Evolutionary conservation across 2,113 vertebrate species (phyloP).

Genomic region (Cyprinodon variegatus): DNA sequence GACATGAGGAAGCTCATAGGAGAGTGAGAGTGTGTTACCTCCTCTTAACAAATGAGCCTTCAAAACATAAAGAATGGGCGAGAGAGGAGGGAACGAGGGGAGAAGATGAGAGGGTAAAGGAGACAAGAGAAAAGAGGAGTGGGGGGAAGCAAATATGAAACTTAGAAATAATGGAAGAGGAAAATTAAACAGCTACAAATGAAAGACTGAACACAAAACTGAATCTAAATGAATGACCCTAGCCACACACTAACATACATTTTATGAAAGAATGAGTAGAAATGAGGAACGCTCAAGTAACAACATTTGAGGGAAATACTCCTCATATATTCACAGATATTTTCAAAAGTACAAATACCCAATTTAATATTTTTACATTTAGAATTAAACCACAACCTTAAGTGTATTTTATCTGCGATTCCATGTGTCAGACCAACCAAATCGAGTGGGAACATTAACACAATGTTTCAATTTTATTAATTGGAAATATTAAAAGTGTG

Average conservation of each 20-base stretch:
- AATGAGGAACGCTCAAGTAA: neutral
- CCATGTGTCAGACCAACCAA: no score
- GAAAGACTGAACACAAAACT: constrained; percentile 24
- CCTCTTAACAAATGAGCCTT: constrained; percentile 99
- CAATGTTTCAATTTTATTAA: neutral
- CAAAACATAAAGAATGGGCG: constrained; percentile 96
- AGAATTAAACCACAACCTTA: neutral
- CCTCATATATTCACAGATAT: neutral
- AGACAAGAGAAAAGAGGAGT: constrained; percentile 3
- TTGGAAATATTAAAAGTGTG: neutral
- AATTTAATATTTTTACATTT: neutral
- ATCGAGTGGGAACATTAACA: no score
- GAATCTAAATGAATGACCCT: constrained; percentile 20
- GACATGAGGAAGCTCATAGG: constrained; percentile 86
- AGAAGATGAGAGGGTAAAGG: constrained; percentile 6
- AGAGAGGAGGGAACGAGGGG: constrained; percentile 72
- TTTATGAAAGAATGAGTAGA: neutral
- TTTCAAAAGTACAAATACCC: neutral
- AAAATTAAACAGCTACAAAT: constrained; percentile 13
- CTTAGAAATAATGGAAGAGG: constrained; percentile 12
- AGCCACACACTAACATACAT: constrained; percentile 39
- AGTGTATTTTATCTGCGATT: no score
- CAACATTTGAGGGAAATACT: neutral
- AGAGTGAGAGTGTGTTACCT: constrained; percentile 83
- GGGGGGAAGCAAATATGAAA: constrained; percentile 14